A percentile compares a stretch with the other conserved stretches of the same genome.
Conservation (phyloP, 2,113 vertebrate genomes). For the Eclectus roratus region DNA sequence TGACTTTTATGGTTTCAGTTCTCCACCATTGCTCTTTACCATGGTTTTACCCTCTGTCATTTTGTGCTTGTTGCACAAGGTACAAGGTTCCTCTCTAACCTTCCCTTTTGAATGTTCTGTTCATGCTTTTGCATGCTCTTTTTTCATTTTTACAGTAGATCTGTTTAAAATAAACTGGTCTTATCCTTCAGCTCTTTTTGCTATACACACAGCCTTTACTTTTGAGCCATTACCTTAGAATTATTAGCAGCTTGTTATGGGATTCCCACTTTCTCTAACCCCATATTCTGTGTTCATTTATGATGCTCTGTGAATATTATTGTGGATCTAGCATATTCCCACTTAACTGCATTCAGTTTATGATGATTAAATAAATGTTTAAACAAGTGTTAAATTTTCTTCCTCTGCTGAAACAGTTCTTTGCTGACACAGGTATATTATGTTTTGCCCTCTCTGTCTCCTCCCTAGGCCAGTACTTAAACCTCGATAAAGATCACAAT, state of each 20-base stretch:
- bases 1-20: neutral
- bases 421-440: neutral
- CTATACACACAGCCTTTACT: neutral
- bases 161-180: neutral
- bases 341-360: neutral
- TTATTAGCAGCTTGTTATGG: neutral
- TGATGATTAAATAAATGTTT: neutral
- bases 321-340: neutral
- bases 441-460: neutral
- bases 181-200: neutral
- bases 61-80: neutral
- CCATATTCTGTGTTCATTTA: neutral
- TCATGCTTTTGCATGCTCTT: neutral
- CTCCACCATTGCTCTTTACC: neutral
- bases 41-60: neutral
- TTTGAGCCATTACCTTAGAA: neutral
- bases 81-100: neutral
- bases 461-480: slow-evolving; percentile 91
- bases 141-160: neutral
- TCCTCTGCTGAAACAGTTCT: neutral
- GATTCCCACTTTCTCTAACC: rapidly evolving
- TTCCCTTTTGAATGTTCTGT: neutral
- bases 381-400: neutral
- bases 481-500: slow-evolving; percentile 97
- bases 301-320: neutral